These are phyloP conservation scores for Parnassius smintheus DNA, from an alignment of 2,888 invertebrate species.

Conservation along the genomic window DNA sequence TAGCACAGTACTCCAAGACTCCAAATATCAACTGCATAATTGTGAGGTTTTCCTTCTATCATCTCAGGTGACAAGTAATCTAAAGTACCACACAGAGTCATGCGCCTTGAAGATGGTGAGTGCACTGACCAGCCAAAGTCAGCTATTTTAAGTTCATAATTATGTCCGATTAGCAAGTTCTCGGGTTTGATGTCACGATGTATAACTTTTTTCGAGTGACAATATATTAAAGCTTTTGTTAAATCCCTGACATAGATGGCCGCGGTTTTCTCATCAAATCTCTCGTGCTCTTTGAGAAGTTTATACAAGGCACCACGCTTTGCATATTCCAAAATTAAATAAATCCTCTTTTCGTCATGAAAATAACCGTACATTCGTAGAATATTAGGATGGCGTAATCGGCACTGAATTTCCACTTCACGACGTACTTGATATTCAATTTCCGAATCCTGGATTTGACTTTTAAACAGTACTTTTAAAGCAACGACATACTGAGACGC, in stretches of 20 bases:
- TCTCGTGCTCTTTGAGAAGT: constrained; percentile 85
- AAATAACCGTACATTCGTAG: constrained; percentile 97
- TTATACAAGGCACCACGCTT: constrained; percentile 91
- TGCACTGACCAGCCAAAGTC: constrained; percentile 99
- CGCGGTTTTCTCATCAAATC: constrained; percentile 89
- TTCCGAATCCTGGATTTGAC: constrained; percentile 90
- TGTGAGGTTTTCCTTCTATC: constrained; percentile 92
- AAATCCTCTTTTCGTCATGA: constrained; percentile 92
- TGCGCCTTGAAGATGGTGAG: constrained; percentile 93
- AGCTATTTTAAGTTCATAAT: constrained; percentile 95
- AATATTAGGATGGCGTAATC: constrained; percentile 96
- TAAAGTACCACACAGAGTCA: constrained; percentile 95
- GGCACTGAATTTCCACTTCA: constrained; percentile 98
- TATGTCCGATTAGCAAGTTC: constrained; percentile 91
- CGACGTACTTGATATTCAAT: constrained; percentile 97
- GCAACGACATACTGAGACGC: constrained; percentile 90
- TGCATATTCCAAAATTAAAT: constrained; percentile 97
- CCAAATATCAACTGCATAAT: constrained; percentile 96
- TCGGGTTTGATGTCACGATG: constrained; percentile 98
- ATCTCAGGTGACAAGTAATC: constrained; percentile 99
- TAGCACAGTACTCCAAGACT: constrained; percentile 97
- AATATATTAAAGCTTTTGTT: constrained; percentile 92
- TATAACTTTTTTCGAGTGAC: constrained; percentile 95
- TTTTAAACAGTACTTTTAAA: constrained; percentile 94
- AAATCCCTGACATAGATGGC: constrained; percentile 92